These are phyloP conservation scores for Lepidurus apus DNA, from an alignment of 1,140 invertebrate genomes.

Conservation along the genomic window DNA sequence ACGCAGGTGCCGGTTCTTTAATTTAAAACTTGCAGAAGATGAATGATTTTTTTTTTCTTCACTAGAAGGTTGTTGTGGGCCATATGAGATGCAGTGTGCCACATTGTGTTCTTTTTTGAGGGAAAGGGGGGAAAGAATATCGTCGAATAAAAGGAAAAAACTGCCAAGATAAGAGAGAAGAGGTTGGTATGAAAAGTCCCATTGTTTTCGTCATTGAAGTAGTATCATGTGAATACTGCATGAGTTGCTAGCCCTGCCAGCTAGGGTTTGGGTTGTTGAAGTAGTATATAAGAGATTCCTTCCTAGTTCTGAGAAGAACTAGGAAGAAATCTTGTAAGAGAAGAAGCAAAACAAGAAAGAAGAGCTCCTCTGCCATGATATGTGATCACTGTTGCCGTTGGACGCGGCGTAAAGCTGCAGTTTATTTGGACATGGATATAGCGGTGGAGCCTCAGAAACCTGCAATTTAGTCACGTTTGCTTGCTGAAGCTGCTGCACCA, in stretches of 20 bases:
- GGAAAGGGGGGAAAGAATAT: no score
- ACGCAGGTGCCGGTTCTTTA: no score
- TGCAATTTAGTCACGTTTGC: neutral
- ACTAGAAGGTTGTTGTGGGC: no score
- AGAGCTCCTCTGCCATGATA: constrained; percentile 3
- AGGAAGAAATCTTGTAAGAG: neutral
- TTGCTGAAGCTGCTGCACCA: neutral
- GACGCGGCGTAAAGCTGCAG: neutral
- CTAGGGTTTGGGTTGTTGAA: neutral
- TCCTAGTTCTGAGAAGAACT: neutral
- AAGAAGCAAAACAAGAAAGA: neutral
- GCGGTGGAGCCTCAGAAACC: neutral
- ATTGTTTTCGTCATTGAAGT: neutral
- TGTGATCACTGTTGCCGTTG: constrained; percentile 9
- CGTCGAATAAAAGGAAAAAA: neutral
- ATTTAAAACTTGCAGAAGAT: no score
- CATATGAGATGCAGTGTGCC: no score
- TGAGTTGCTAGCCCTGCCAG: neutral
- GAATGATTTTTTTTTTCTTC: no score
- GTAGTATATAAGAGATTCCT: neutral
- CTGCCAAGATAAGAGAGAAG: neutral
- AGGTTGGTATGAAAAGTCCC: neutral
- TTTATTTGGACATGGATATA: neutral
- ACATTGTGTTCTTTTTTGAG: no score
- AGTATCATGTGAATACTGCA: neutral